phyloP scores from a whole-genome alignment of 2,113 vertebrate genomes.

The Menidia beryllina region DNA sequence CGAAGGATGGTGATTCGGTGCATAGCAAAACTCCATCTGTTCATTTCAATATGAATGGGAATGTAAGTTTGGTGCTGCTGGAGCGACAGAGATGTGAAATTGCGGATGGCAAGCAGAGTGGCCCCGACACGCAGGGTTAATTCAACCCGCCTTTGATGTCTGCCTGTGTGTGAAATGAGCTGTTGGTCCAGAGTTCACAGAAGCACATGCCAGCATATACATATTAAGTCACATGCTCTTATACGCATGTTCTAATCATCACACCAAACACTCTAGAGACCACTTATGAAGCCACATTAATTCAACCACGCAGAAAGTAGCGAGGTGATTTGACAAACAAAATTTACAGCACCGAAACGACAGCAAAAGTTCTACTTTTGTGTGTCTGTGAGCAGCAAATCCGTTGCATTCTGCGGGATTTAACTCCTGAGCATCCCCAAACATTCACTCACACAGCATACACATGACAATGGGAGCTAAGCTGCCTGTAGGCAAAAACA shows the following conservation, averaged over 20 bases:
- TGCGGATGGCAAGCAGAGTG: conserved; percentile 73
- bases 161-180: conserved; percentile 82
- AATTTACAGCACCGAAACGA: conserved; percentile 22
- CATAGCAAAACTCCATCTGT: conserved; percentile 71
- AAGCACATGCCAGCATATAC: conserved; percentile 40
- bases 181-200: conserved; percentile 74
- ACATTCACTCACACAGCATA: conserved; percentile 62
- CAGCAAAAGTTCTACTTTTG: conserved; percentile 27
- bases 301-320: conserved; percentile 16
- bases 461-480: conserved; percentile 68
- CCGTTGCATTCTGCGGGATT: conserved; percentile 54
- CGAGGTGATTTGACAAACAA: conserved; percentile 11
- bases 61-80: conserved; percentile 67
- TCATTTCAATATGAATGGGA: conserved; percentile 84
- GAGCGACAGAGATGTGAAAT: conserved; percentile 78
- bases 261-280: conserved; percentile 12
- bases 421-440: conserved; percentile 52
- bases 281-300: conserved; percentile 15
- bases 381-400: conserved; percentile 52
- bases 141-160: conserved; percentile 82
- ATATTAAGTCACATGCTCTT: neutral
- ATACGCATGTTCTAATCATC: conserved; percentile 29
- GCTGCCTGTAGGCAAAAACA: conserved; percentile 68
- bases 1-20: conserved; percentile 64
- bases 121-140: conserved; percentile 79